These are phyloP conservation scores for Orcinus orca DNA, from an alignment of 2,113 vertebrate species.

Conservation along the genomic window DNA sequence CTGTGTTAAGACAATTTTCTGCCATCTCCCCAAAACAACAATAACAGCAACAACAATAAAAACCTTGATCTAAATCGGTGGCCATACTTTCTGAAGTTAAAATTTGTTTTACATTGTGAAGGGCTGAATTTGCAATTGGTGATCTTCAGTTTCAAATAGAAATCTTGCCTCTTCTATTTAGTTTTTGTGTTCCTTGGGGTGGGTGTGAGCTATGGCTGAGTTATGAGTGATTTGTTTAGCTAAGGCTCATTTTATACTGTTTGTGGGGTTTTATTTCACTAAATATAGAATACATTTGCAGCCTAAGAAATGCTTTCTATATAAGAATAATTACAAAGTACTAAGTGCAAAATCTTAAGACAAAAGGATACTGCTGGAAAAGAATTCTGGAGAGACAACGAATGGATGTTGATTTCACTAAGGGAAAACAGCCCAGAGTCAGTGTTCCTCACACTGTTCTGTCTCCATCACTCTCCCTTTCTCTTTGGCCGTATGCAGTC, in stretches of 20 bases:
- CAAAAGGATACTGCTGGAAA: not conserved
- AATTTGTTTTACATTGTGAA: conserved; percentile 34
- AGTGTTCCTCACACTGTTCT: not conserved
- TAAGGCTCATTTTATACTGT: conserved; percentile 52
- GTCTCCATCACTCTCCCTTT: not conserved
- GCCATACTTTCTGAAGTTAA: conserved; percentile 42
- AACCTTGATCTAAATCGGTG: conserved; percentile 33
- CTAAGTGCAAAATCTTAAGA: conserved; percentile 55
- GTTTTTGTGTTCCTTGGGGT: conserved; percentile 47
- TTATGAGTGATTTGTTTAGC: conserved; percentile 71
- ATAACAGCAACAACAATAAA: not conserved
- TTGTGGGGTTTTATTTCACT: conserved; percentile 44
- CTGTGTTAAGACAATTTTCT: conserved; percentile 55
- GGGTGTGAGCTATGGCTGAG: conserved; percentile 6
- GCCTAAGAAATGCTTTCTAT: conserved; percentile 25
- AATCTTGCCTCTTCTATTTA: conserved; percentile 43
- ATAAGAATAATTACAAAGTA: conserved; percentile 65
- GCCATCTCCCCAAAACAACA: not conserved
- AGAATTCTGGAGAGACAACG: conserved; percentile 11
- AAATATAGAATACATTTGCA: conserved; percentile 62
- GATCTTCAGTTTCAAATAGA: conserved; percentile 5
- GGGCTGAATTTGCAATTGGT: conserved; percentile 17
- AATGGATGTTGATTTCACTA: conserved; percentile 48
- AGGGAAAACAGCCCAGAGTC: not conserved
- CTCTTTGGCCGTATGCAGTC: not conserved